Evolutionary conservation across 2,888 invertebrate species (phyloP), one percentile per base, ranked within the genome.

Genomic region (Seira musarum): DNA sequence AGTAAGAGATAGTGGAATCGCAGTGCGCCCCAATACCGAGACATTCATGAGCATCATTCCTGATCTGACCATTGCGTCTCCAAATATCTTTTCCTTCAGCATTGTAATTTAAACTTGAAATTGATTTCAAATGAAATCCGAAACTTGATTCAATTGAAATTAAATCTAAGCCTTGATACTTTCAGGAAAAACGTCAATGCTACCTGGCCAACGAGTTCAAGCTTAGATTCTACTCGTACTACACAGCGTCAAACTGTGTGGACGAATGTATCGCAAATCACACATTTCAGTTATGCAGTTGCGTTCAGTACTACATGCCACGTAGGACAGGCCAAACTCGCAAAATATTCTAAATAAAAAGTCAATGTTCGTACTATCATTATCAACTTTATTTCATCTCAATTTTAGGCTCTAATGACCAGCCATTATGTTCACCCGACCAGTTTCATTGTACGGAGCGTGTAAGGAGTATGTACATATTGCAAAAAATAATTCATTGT

Each of bases 221-320:
- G 19, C 67, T 85, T 1, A 49, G 57, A n/a, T 83, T 80, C 60
- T 85, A 84, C 57, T 22, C 80, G 13, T 84, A 83, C 53, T 85
- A 85, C 76, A 83, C 85, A 10, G 30, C 74, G 1, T 76, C 82
- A 0, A 85, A 85, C 70, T 85, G 85, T 49, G 80, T 83, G 13
- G 83, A 84, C 35, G 85, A 85, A 49, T 85, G 85, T 68, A 81
- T 84, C 57, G 75, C 85, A 8, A 80, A 84, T 67, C 61, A 68
- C n/a, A 83, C 83, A 0, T 78, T 76, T 68, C 57, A 70, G 49
- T 57, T 70, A 53, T 85, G 85, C 60, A 49, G 46, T 0, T 85
- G 85, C 40, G 80, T 83, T 5, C 79, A 83, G 22, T 85, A 84
- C 64, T 85, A 85, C 70, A 85, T 85, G 85, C 85, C 85, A 68